A percentile compares a stretch with the other conserved stretches of the same genome.
Conservation (phyloP, 37 sponge, comb jelly and placozoan genomes). For the Dysidea cf. avara region DNA sequence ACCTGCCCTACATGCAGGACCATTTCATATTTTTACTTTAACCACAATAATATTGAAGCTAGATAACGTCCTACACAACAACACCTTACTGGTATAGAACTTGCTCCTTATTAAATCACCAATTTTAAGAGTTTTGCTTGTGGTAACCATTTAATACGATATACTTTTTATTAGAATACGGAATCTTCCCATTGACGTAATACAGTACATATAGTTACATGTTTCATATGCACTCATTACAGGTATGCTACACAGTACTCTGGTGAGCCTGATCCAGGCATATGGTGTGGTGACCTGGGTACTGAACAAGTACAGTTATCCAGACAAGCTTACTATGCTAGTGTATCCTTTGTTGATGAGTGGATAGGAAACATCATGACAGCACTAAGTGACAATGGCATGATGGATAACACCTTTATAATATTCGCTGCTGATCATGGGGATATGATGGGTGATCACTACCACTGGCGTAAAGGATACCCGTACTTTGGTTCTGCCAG, state of each 20-base stretch:
- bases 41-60: too few species aligned
- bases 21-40: too few species aligned
- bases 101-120: too few species aligned
- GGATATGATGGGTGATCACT: conserved; percentile 80
- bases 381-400: conserved; percentile 19
- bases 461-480: conserved; percentile 58
- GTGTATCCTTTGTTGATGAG: conserved; percentile 69
- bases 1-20: too few species aligned
- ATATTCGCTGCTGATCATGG: conserved; percentile 78
- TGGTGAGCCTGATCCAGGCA: conserved; percentile 21
- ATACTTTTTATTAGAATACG: too few species aligned
- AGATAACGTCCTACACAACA: too few species aligned
- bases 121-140: too few species aligned
- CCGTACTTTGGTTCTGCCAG: conserved; percentile 63
- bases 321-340: conserved; percentile 63
- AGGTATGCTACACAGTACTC: conserved; percentile 39
- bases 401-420: conserved; percentile 46
- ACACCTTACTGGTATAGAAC: too few species aligned
- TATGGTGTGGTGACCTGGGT: conserved; percentile 69
- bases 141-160: too few species aligned
- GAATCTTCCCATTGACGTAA: too few species aligned
- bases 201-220: too few species aligned
- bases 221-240: too few species aligned
- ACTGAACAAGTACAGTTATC: conserved; percentile 21
- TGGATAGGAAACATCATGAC: conserved; percentile 65